Evolutionary conservation across 2,888 invertebrate genomes (phyloP).

Genomic region (Mystacides longicornis): DNA sequence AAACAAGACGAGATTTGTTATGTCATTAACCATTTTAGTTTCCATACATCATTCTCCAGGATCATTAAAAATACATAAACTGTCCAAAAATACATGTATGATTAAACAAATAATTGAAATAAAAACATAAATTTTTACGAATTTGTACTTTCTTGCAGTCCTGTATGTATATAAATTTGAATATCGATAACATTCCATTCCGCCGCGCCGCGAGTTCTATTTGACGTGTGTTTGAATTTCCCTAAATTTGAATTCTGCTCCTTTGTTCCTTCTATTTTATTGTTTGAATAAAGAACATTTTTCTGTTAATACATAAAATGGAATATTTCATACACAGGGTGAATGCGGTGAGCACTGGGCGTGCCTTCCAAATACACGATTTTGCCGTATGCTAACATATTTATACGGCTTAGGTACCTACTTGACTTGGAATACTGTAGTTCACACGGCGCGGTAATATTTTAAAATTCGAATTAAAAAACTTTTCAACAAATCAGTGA

Average conservation of each 20-base stretch:
- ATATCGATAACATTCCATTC: slow-evolving; percentile 1
- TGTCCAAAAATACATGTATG: background rate
- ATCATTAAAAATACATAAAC: too few relatives aligned
- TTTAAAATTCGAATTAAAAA: too few relatives aligned
- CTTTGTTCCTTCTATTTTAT: background rate
- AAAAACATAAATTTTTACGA: background rate
- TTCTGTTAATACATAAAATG: background rate
- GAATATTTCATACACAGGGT: too few relatives aligned
- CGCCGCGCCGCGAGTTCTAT: too few relatives aligned
- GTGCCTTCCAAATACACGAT: too few relatives aligned
- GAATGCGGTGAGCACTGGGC: too few relatives aligned
- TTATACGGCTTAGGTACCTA: too few relatives aligned
- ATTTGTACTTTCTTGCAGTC: background rate
- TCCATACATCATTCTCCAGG: background rate
- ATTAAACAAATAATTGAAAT: background rate
- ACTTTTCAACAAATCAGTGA: too few relatives aligned
- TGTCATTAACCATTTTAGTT: background rate
- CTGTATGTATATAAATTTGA: slow-evolving; percentile 1
- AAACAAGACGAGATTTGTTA: too few relatives aligned
- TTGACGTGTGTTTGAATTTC: slow-evolving; percentile 19
- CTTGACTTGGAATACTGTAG: too few relatives aligned
- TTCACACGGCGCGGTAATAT: too few relatives aligned
- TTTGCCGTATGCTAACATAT: too few relatives aligned
- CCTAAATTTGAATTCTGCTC: slow-evolving; percentile 25
- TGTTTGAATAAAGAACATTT: slow-evolving; percentile 18